These are phyloP conservation scores for Stenichneumon culpator DNA, from an alignment of 2,888 invertebrate species.

Conservation along the genomic window DNA sequence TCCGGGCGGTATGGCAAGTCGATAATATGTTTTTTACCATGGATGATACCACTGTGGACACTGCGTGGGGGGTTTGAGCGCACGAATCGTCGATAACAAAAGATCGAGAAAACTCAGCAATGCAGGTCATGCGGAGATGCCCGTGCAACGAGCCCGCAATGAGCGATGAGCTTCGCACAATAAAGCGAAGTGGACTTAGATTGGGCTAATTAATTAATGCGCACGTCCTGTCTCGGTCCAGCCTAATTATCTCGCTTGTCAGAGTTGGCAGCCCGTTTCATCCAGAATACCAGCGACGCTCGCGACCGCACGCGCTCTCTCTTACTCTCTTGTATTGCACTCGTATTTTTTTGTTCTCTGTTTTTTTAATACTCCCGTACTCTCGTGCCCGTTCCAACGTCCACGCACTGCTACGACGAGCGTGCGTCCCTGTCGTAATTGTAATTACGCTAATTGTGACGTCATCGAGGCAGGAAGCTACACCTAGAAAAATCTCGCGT, in stretches of 20 bases:
- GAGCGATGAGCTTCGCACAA: slow-evolving; percentile 72
- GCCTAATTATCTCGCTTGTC: slow-evolving; percentile 84
- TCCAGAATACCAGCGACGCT: slow-evolving; percentile 49
- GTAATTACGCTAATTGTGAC: slow-evolving; percentile 84
- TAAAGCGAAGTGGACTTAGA: slow-evolving; percentile 83
- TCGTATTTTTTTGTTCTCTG: not conserved
- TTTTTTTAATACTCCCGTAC: not conserved
- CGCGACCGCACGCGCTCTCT: slow-evolving; percentile 15
- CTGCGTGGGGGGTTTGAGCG: not conserved
- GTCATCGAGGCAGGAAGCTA: slow-evolving; percentile 83
- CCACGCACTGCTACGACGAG: slow-evolving; percentile 40
- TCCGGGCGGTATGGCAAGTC: not conserved
- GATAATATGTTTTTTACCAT: not conserved
- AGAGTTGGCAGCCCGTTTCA: slow-evolving; percentile 70
- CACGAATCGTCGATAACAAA: not conserved
- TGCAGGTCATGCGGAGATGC: slow-evolving; percentile 17
- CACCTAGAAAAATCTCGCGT: slow-evolving; percentile 81
- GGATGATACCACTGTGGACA: not conserved
- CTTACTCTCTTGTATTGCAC: not conserved
- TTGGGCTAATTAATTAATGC: slow-evolving; percentile 85
- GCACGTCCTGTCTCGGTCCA: slow-evolving; percentile 84
- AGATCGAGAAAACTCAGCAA: not conserved
- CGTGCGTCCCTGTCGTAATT: slow-evolving; percentile 79
- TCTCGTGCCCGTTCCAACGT: slow-evolving; percentile 30
- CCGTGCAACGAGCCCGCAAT: slow-evolving; percentile 37